Base-by-base conservation (phyloP, 2,113 vertebrate species). In the Ophiodon elongatus region DNA sequence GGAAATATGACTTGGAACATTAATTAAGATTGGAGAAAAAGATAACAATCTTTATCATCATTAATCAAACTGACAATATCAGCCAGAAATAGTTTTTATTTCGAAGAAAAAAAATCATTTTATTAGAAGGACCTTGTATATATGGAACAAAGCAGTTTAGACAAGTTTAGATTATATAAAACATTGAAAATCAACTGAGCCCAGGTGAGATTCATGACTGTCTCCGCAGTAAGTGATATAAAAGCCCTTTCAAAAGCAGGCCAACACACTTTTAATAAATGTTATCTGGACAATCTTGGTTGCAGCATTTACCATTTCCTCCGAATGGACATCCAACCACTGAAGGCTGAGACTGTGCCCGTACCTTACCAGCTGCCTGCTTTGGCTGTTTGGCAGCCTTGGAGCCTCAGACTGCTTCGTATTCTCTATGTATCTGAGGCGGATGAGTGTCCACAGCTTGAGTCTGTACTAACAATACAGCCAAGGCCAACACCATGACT, bases 381-480 rank as follows among this genome's bases (percentile, higher is more conserved):
- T 54, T 80, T 19, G 9, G 52, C 62, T 25, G 13, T 41, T 83
- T 82, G 80, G 74, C 80, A 70, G 76, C 84, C 37, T 54, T 56
- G 43, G 39, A 52, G 47, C 31, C 29, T 82, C 56, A 80, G 27
- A 37, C 73, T 41, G 82, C 70, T 69, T 81, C 41, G 35, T 47
- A 4, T 70, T 78, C 60, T 85, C 31, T 0, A 0, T 59, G 52
- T 80, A 59, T 82, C 78, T 73, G 23, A 57, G 50, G 66, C 78
- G 65, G 79, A 70, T 70, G 43, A 73, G 81, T 45, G 80, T 89
- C 80, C 85, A 80, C 90, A 90, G 90, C 90, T 82, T 82, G 74
- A 85, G 83, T 63, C 60, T 71, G 83, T 35, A 73, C 60, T 70
- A 5, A 54, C 8, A 2, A 60, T 10, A 29, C 72, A 41, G 21